These are phyloP conservation scores for Acanthosoma haemorrhoidale DNA, from an alignment of 2,888 invertebrate genomes.

Conservation along the genomic window DNA sequence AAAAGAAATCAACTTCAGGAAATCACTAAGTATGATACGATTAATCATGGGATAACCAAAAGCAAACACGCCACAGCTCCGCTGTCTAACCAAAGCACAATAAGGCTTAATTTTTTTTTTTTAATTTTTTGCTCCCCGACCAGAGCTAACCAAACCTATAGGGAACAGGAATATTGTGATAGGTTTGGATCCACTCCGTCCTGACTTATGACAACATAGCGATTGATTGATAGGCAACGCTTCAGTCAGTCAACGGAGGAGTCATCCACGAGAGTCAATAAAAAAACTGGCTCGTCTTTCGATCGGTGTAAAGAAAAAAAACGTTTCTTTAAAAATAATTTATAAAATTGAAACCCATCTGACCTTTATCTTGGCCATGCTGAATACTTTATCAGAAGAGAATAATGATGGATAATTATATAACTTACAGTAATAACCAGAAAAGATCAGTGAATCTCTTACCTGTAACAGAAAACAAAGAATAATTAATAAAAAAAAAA, in stretches of 20 bases:
- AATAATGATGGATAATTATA: no score
- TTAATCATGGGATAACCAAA: neutral
- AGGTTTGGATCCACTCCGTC: neutral
- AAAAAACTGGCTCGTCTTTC: neutral
- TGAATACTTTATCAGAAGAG: no score
- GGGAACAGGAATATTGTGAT: conserved; percentile 17
- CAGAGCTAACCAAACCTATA: neutral
- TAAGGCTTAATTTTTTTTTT: conserved; percentile 5
- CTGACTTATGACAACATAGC: conserved; percentile 18
- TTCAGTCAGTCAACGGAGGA: neutral
- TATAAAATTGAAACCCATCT: no score
- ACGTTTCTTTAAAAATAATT: neutral
- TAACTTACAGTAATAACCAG: no score
- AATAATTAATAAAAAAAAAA: no score
- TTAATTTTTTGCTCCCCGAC: neutral
- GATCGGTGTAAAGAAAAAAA: neutral
- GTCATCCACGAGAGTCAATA: neutral
- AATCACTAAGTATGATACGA: no score
- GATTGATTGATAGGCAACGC: conserved; percentile 3
- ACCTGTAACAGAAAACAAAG: neutral
- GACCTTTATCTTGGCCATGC: no score
- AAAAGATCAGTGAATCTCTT: no score
- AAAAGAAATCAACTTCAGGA: no score
- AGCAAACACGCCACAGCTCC: neutral
- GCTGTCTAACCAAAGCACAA: neutral